Evolutionary conservation across 2,888 invertebrate species (phyloP), one percentile per base, ranked within the genome.

Genomic region (Himalopsyche tibetana): DNA sequence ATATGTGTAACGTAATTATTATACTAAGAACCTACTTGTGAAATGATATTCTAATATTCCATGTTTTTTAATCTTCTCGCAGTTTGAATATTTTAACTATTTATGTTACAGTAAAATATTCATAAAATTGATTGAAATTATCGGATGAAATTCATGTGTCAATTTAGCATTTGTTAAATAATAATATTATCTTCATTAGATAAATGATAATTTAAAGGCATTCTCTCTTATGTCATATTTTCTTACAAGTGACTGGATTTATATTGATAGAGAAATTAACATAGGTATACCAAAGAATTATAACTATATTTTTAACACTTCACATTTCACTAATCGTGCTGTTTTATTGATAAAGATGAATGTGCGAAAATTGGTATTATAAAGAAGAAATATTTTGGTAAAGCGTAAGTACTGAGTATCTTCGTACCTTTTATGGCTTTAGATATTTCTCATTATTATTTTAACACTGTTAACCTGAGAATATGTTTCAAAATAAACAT

Each of bases 201-300:
- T 74, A 74, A 74, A 36, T 74, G 74, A 74, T 74, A 74, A 74
- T 74, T 74, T 74, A 36, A 74, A 74, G 74, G 74, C 74, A 74
- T 74, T 74, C 36, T 74, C 36, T 74, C 74, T 74, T 74, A 74
- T 74, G 74, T 74, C 74, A 74, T 74, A 74, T 74, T 74, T 74
- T 74, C 74, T 74, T 74, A 74, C 74, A 74, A 28, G 36, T 74
- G 74, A 74, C 74, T 74, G 74, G 36, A 74, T 74, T 74, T 74
- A 74, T 74, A 74, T 38, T 74, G 74, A 74, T 74, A 74, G 19
- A 74, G 36, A 74, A 74, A 74, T 74, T 74, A 74, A 74, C 36
- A 74, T 74, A 74, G 74, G 74, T 28, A 38, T 74, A 74, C 74
- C 74, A 74, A 74, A 74, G 74, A 74, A 38, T 74, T 74, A 19